These are phyloP conservation scores for Stictocephala bisonia DNA, from an alignment of 2,888 invertebrate genomes.

Conservation along the genomic window DNA sequence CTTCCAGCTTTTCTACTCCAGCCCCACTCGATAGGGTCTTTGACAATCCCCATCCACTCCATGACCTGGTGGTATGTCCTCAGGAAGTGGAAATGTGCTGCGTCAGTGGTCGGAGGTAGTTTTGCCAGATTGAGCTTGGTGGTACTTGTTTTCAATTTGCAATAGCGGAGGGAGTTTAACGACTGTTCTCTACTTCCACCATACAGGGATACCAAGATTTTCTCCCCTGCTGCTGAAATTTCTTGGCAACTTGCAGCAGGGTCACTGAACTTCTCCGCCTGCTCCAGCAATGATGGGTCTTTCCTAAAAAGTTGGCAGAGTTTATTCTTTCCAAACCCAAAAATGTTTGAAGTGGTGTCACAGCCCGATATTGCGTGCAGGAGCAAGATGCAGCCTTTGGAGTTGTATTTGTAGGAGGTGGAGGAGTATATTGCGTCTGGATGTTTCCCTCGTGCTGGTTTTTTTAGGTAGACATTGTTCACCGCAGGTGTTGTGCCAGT, in stretches of 20 bases:
- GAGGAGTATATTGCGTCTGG: constrained; percentile 30
- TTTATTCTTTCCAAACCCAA: constrained; percentile 42
- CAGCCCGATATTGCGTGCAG: constrained; percentile 29
- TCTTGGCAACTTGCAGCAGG: constrained; percentile 32
- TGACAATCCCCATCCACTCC: constrained; percentile 55
- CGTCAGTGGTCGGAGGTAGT: constrained; percentile 47
- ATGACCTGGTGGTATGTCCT: constrained; percentile 57
- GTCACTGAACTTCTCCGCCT: constrained; percentile 20
- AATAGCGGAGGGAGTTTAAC: constrained; percentile 30
- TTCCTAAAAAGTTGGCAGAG: constrained; percentile 37
- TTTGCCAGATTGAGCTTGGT: constrained; percentile 42
- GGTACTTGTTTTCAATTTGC: constrained; percentile 33
- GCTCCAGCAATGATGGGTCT: constrained; percentile 33
- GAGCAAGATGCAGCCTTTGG: constrained; percentile 28
- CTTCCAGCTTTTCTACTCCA: not conserved
- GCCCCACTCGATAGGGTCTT: constrained; percentile 41
- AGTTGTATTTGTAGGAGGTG: constrained; percentile 24
- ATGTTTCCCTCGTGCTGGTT: constrained; percentile 32
- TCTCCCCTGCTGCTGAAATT: constrained; percentile 43
- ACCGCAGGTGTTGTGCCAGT: constrained; percentile 38
- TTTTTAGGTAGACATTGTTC: constrained; percentile 27
- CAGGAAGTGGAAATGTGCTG: constrained; percentile 59
- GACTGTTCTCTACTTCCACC: constrained; percentile 33
- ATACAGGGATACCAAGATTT: constrained; percentile 40
- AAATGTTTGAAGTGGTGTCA: constrained; percentile 35